Conservation (phyloP, 1,140 invertebrate species). For the Pseudachorutes palmiensis region DNA sequence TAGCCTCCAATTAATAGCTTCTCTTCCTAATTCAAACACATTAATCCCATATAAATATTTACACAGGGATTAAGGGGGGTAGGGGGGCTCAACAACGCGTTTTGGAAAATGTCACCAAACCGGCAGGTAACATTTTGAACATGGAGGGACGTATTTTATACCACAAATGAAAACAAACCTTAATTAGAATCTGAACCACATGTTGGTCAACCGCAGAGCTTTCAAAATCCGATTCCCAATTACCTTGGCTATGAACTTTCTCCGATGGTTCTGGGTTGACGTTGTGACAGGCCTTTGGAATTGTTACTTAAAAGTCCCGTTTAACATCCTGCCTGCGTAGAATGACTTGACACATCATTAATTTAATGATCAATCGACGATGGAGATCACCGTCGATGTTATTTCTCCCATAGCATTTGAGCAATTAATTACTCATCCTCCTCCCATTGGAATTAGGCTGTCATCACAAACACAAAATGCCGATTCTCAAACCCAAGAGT, state of each 20-base stretch:
- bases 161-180: too few species aligned
- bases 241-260: neutral
- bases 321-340: neutral
- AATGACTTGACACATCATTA: conserved; percentile 8
- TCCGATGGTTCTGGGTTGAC: too few species aligned
- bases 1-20: neutral
- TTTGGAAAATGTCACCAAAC: too few species aligned
- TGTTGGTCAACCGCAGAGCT: neutral
- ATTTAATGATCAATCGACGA: conserved; percentile 5
- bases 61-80: neutral
- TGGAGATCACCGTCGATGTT: neutral
- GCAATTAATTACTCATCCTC: conserved; percentile 1
- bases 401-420: neutral
- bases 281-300: too few species aligned
- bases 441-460: neutral
- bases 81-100: too few species aligned
- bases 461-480: neutral
- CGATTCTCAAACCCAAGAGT: neutral
- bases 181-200: too few species aligned
- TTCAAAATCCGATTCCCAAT: neutral
- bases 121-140: too few species aligned
- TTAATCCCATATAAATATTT: neutral
- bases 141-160: too few species aligned
- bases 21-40: neutral
- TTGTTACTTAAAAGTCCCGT: neutral